These are phyloP conservation scores for Rhopalosiphum maidis DNA, from an alignment of 1,140 invertebrate species.

Conservation along the genomic window DNA sequence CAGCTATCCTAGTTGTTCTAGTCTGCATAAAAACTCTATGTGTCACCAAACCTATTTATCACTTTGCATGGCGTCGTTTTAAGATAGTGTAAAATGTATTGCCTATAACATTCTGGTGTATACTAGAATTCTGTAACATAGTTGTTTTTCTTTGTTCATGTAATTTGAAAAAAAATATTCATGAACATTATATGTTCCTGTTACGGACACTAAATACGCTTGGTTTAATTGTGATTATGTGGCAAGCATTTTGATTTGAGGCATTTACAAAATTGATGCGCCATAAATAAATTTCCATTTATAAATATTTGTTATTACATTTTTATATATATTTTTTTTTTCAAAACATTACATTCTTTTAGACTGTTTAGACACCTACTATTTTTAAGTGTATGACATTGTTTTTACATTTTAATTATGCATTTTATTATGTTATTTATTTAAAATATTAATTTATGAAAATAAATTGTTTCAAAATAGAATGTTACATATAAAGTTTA, in stretches of 20 bases:
- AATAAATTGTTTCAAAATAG: slow-evolving; percentile 42
- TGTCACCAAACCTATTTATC: slow-evolving; percentile 50
- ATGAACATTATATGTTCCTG: slow-evolving; percentile 45
- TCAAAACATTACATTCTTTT: slow-evolving; percentile 40
- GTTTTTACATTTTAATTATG: slow-evolving; percentile 49
- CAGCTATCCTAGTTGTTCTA: slow-evolving; percentile 51
- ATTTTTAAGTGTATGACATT: slow-evolving; percentile 37
- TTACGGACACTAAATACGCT: slow-evolving; percentile 43
- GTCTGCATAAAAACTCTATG: slow-evolving; percentile 47
- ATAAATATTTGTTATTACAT: slow-evolving; percentile 52
- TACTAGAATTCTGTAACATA: slow-evolving; percentile 27
- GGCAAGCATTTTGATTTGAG: slow-evolving; percentile 51
- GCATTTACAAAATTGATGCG: slow-evolving; percentile 26
- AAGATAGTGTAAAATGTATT: slow-evolving; percentile 43
- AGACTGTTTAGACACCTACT: slow-evolving; percentile 46
- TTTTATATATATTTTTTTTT: slow-evolving; percentile 35
- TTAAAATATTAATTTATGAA: slow-evolving; percentile 43
- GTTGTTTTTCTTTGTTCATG: slow-evolving; percentile 14
- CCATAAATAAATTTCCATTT: slow-evolving; percentile 51
- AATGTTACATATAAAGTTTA: slow-evolving; percentile 27
- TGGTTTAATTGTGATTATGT: slow-evolving; percentile 55
- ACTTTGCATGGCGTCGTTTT: slow-evolving; percentile 47
- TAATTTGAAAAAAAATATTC: not conserved
- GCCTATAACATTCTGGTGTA: not conserved
- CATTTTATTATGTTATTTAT: slow-evolving; percentile 56